phyloP scores from a whole-genome alignment of 1,140 invertebrate species.

The Bradysia coprophila region DNA sequence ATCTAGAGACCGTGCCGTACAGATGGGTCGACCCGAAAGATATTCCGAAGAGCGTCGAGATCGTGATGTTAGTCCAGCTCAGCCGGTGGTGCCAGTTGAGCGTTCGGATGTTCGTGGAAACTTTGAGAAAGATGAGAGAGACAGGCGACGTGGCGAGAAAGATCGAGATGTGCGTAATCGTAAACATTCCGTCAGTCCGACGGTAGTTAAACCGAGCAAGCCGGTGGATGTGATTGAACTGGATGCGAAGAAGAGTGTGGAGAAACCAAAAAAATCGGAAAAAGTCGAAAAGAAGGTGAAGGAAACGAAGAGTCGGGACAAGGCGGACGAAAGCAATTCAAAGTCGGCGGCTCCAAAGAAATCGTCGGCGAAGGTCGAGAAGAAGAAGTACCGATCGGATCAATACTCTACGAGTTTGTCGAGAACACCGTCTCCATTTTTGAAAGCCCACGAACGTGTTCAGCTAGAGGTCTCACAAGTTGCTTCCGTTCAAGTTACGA shows the following conservation, averaged over 20 bases:
- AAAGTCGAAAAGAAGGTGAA: neutral
- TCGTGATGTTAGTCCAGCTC: neutral
- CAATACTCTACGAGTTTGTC: slow-evolving; percentile 33
- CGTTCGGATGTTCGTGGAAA: neutral
- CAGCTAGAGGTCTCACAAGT: too few species aligned
- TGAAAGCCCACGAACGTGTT: slow-evolving; percentile 46
- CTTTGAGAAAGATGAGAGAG: slow-evolving; percentile 21
- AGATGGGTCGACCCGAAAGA: neutral
- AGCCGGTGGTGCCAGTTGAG: too few species aligned
- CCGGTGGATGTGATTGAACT: neutral
- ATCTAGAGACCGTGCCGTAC: neutral
- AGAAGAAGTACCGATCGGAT: neutral
- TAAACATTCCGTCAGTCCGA: slow-evolving; percentile 2
- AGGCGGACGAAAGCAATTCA: neutral
- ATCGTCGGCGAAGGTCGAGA: neutral
- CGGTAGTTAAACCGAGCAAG: neutral
- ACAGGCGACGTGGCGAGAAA: slow-evolving; percentile 25
- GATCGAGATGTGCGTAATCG: slow-evolving; percentile 24
- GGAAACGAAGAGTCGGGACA: neutral
- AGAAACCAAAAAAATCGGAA: neutral
- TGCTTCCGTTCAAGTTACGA: neutral
- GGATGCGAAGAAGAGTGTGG: neutral
- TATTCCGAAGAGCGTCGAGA: neutral
- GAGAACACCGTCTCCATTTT: slow-evolving; percentile 58
- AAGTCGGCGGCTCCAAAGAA: too few species aligned